Base-by-base conservation (phyloP, 2,797 vertebrate genomes). In the Rhabdophis nuchalis region DNA sequence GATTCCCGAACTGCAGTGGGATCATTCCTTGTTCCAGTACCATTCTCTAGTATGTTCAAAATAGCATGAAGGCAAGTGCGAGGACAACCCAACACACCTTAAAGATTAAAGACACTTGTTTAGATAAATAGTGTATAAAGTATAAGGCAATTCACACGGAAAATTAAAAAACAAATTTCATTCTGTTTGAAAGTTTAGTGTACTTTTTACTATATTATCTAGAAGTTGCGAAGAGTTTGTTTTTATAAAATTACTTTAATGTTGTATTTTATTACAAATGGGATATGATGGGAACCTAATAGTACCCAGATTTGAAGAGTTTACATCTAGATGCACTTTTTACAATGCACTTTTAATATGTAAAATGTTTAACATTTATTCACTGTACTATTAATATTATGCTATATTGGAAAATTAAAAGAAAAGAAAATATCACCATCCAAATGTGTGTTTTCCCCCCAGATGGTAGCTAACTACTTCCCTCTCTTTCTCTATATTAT, bases 41-140 rank as follows among this genome's bases (percentile, higher is more conserved):
- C 99, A 93, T 98, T 98, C 97, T 99, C 98, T 95, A 99, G 95
- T 95, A 99, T 98, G 96, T 98, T 99, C 94, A 99, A 96, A 96
- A 99, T 99, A 88, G 99, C 99, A 12, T 99, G 99, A 94, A 99
- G 98, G 94, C 99, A 99, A 88, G 99, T 99, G 41, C 99, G 97
- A 6, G 98, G 98, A 95, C 99, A 99, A 53, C 99, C 99, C 94
- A 99, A 97, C 57, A 99, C 99, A 94, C 99, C 99, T 99, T 94
- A 46, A 68, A 82, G 53, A 94, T 6, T 94, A 58, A 95, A 89
- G 82, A 85, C 6, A 54, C 50, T 32, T n/a, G 61, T 52, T 90
- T 85, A 60, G 32, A 61, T 36, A 52, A 86, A 12, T 14, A 72
- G 46, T 4, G 20, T 60, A 72, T 41, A 52, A 32, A 53, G 18